Conservation (phyloP, 1,140 invertebrate genomes). For the Drosophila nebulosa region DNA sequence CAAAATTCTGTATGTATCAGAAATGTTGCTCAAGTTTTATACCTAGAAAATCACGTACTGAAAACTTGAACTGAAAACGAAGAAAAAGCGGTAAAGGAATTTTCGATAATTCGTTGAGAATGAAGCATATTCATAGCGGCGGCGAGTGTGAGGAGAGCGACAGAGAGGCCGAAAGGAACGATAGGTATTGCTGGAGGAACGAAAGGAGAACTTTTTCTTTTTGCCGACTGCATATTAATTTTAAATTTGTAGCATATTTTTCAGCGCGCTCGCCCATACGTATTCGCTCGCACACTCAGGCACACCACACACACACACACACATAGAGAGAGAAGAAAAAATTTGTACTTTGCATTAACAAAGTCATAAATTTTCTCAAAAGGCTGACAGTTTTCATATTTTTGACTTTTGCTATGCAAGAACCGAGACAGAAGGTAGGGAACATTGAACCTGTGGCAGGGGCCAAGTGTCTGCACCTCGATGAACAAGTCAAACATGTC, state of each 20-base stretch:
- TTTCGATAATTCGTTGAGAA: conserved; percentile 6
- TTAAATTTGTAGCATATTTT: conserved; percentile 14
- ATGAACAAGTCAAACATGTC: neutral
- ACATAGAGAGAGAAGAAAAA: neutral
- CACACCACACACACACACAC: neutral
- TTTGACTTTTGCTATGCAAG: conserved; percentile 6
- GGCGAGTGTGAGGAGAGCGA: neutral
- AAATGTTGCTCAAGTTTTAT: conserved; percentile 8
- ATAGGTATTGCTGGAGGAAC: neutral
- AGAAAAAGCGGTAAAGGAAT: neutral
- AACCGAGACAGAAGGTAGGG: neutral
- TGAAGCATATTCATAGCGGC: conserved; percentile 1
- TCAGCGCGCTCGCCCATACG: neutral
- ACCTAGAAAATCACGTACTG: conserved; percentile 5
- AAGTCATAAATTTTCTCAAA: conserved; percentile 9
- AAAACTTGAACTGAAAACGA: neutral
- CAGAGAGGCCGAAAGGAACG: neutral
- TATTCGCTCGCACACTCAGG: neutral
- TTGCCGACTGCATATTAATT: conserved; percentile 11
- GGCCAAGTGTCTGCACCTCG: neutral
- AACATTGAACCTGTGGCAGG: neutral
- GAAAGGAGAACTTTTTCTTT: conserved; percentile 2
- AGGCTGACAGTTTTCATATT: conserved; percentile 12
- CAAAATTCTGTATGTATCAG: conserved; percentile 1
- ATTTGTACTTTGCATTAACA: conserved; percentile 13